These are phyloP conservation scores for Melanotus villosus DNA, from an alignment of 2,888 invertebrate species.

Conservation along the genomic window DNA sequence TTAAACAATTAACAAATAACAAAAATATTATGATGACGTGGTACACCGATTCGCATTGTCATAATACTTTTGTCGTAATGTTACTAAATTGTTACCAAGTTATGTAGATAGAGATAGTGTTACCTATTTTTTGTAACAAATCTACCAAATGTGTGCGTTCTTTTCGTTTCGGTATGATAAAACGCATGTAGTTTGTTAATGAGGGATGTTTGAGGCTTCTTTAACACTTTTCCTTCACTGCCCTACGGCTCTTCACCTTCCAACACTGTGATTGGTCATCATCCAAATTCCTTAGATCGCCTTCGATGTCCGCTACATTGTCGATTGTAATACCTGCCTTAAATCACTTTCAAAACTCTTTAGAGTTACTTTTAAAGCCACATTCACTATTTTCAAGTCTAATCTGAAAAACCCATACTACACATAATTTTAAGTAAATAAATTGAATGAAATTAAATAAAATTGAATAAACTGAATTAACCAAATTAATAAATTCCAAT, in stretches of 20 bases:
- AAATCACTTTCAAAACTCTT: too few species aligned
- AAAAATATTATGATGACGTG: slow-evolving; percentile 68
- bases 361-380: too few species aligned
- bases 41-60: slow-evolving; percentile 59
- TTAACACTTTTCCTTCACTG: slow-evolving; percentile 42
- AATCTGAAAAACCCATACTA: too few species aligned
- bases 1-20: slow-evolving; percentile 68
- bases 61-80: slow-evolving; percentile 67
- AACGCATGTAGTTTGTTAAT: slow-evolving; percentile 61
- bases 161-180: slow-evolving; percentile 46
- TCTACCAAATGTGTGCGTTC: slow-evolving; percentile 48
- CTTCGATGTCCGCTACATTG: slow-evolving; percentile 56
- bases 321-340: slow-evolving; percentile 36
- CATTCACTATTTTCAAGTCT: too few species aligned
- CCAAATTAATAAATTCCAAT: too few species aligned
- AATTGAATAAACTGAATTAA: too few species aligned
- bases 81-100: slow-evolving; percentile 64
- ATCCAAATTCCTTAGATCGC: slow-evolving; percentile 68
- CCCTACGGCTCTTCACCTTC: slow-evolving; percentile 49
- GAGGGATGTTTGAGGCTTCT: slow-evolving; percentile 61
- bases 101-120: slow-evolving; percentile 67
- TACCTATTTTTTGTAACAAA: slow-evolving; percentile 67
- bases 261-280: slow-evolving; percentile 63
- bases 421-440: too few species aligned
- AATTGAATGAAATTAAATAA: too few species aligned